These are phyloP conservation scores for Cyanoliseus patagonus DNA, from an alignment of 2,113 vertebrate genomes.

Conservation along the genomic window DNA sequence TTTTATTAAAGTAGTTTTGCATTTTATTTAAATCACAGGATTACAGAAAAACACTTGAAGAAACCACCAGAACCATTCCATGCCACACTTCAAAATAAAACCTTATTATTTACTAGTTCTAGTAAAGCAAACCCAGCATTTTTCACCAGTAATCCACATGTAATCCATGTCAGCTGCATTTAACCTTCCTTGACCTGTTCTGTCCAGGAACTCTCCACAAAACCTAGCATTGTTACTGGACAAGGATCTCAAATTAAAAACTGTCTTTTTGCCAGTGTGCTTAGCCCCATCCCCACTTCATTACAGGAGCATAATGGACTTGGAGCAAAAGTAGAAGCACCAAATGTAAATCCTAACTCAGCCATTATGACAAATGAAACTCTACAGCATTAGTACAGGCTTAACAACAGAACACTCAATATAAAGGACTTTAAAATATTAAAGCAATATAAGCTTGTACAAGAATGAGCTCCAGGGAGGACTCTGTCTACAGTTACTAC, in stretches of 20 bases:
- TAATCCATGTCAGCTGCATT: background rate
- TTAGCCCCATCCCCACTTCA: accelerated
- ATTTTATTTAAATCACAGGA: background rate
- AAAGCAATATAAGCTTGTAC: background rate
- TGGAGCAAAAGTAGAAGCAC: background rate
- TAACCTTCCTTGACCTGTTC: background rate
- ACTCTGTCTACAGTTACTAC: background rate
- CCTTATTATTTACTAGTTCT: background rate
- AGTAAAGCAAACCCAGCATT: background rate
- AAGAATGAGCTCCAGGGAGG: background rate
- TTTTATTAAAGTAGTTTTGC: background rate
- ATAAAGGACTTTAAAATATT: background rate
- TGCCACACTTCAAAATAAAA: background rate
- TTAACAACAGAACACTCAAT: background rate
- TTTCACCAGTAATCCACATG: background rate
- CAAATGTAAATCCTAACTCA: background rate
- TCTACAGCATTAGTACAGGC: background rate
- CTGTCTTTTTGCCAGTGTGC: background rate
- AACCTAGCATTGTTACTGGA: background rate
- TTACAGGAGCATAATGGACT: background rate
- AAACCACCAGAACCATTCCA: accelerated
- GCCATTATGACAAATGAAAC: background rate
- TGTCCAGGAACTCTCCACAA: background rate
- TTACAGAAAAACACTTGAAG: background rate
- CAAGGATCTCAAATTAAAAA: background rate